Conservation (phyloP, 2,888 invertebrate species). For the Parascotia fuliginaria region DNA sequence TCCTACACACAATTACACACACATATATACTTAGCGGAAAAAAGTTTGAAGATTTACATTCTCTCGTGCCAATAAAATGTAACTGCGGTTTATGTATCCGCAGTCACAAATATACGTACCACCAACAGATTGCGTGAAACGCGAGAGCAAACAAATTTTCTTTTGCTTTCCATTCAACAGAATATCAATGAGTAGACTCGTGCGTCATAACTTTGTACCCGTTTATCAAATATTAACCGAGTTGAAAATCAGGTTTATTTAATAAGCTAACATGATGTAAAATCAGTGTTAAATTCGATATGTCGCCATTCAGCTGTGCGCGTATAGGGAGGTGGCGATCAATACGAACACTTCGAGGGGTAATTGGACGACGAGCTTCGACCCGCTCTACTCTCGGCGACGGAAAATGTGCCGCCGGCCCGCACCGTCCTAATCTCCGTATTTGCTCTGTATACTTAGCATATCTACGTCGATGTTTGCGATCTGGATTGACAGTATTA, state of each 20-base stretch:
- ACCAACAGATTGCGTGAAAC: neutral
- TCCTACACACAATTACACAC: slow-evolving; percentile 12
- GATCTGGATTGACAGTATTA: slow-evolving; percentile 30
- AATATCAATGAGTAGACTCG: slow-evolving; percentile 6
- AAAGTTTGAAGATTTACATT: neutral
- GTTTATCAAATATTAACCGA: slow-evolving; percentile 17
- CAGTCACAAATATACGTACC: neutral
- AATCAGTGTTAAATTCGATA: slow-evolving; percentile 6
- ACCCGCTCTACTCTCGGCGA: slow-evolving; percentile 26
- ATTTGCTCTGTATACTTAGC: slow-evolving; percentile 39
- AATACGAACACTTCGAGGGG: slow-evolving; percentile 56
- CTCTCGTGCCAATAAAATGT: slow-evolving; percentile 7
- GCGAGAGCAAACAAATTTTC: neutral
- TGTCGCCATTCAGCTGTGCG: neutral
- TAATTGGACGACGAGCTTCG: slow-evolving; percentile 46
- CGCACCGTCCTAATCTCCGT: slow-evolving; percentile 24
- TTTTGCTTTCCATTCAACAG: neutral
- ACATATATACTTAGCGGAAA: slow-evolving; percentile 2
- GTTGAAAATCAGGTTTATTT: slow-evolving; percentile 10
- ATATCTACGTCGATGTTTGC: slow-evolving; percentile 44
- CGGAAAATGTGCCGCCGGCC: slow-evolving; percentile 32
- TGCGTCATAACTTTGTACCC: neutral
- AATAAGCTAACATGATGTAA: neutral
- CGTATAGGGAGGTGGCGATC: slow-evolving; percentile 44
- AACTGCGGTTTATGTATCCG: slow-evolving; percentile 2